Evolutionary conservation across 1,140 invertebrate genomes (phyloP), one percentile per base, ranked within the genome.

Genomic region (Drosophila neocordata): DNA sequence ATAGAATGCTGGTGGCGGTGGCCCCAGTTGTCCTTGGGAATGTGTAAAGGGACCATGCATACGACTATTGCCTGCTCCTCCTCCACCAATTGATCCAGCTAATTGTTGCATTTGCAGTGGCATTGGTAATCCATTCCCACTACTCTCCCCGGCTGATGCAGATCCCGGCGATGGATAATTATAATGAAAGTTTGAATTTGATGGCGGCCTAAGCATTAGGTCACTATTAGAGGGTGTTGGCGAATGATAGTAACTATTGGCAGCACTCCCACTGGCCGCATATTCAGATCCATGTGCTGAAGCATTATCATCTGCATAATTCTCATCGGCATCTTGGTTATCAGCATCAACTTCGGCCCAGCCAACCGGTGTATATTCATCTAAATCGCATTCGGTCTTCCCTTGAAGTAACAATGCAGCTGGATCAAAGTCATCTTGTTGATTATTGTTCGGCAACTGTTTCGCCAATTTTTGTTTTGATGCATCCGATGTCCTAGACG

Each of bases 161-260:
- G 75, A 62, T 22, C 68, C 53, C 6, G 83, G 71, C 44, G 83
- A 73, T 38, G 83, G 67, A 63, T 83, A 88, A 22, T 58, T 88
- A 6, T 73, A 88, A 1, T 77, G 83, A 27, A 83, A 88, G 37
- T 57, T 71, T 6, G 83, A 41, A 31, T 60, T 77, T 31, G 82
- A 88, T n/a, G 83, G 79, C 62, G 83, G 83, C 9, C 83, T 76
- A 48, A 88, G 55, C 79, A 88, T 77, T 4, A 83, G 52, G 1
- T 87, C 83, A 44, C 79, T 76, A 1, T 73, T 81, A 12, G 83
- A 67, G 34, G 84, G 79, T 31, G 79, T 88, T 5, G 79, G 83
- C 13, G 72, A 79, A 20, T 69, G 79, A 44, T 88, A 88, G 24
- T 83, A 87, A 57, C 84, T 83, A 24, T 82, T 87, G 4, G 74